Percentiles rank a stretch among this genome's conserved stretches.
Evolutionary conservation across 1,140 invertebrate species (phyloP).

Genomic region (Psix sp.): DNA sequence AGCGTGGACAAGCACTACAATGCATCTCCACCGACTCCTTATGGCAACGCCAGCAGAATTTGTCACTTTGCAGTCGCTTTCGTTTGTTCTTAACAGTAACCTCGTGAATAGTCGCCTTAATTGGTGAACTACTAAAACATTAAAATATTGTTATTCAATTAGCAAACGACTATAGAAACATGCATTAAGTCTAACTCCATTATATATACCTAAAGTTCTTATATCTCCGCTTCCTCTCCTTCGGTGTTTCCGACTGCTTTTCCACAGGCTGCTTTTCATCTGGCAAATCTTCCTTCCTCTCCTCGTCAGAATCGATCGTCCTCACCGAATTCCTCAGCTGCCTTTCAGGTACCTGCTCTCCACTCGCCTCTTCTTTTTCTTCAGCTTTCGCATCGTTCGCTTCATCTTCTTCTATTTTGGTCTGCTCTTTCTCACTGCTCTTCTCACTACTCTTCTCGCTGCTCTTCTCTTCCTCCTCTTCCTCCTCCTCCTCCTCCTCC

Average conservation of each 20-base stretch:
- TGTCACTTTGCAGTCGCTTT: slow-evolving; percentile 78
- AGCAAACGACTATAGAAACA: no score
- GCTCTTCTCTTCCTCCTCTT: slow-evolving; percentile 4
- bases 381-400: background rate
- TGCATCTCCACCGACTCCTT: slow-evolving; percentile 81
- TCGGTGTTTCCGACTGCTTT: slow-evolving; percentile 35
- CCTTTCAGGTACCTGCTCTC: slow-evolving; percentile 23
- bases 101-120: slow-evolving; percentile 23
- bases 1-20: slow-evolving; percentile 90
- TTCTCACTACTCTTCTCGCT: background rate
- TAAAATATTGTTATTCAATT: background rate
- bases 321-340: slow-evolving; percentile 21
- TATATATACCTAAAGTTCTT: slow-evolving; percentile 38
- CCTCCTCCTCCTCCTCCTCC: background rate
- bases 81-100: slow-evolving; percentile 20
- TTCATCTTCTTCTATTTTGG: background rate
- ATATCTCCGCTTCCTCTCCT: slow-evolving; percentile 32
- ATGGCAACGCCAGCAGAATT: slow-evolving; percentile 93
- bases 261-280: slow-evolving; percentile 23
- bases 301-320: slow-evolving; percentile 4
- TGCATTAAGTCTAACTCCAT: no score
- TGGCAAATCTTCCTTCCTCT: slow-evolving; percentile 7
- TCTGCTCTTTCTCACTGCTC: background rate
- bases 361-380: background rate
- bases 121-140: slow-evolving; percentile 27